Evolutionary conservation across 2,113 vertebrate species (phyloP).

Genomic region (Coturnix japonica): DNA sequence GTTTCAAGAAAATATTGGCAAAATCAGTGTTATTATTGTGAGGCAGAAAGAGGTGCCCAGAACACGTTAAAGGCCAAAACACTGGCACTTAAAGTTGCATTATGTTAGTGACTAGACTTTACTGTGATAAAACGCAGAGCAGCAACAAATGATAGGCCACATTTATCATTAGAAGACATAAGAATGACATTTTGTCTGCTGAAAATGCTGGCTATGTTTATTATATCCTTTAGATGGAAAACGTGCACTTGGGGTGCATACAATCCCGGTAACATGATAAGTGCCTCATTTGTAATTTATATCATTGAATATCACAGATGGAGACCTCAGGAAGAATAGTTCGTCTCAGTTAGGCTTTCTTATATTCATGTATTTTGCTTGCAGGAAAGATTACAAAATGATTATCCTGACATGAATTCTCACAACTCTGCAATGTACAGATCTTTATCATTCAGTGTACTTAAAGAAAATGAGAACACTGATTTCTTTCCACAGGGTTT

Average conservation of each 20-base stretch:
- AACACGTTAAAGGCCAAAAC: not conserved
- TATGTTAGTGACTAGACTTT: not conserved
- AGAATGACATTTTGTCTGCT: not conserved
- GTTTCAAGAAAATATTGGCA: not conserved
- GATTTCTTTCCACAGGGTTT: not conserved
- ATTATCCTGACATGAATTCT: not conserved
- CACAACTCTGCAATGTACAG: not conserved
- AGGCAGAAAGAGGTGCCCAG: not conserved
- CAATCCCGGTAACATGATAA: not conserved
- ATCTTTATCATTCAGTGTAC: not conserved
- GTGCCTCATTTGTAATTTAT: not conserved
- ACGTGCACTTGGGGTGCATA: too few species aligned
- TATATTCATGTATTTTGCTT: not conserved
- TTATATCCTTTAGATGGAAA: not conserved
- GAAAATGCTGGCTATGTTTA: not conserved
- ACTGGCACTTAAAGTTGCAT: not conserved
- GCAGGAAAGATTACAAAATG: not conserved
- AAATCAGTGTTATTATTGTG: not conserved
- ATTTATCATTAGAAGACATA: not conserved
- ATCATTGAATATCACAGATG: not conserved
- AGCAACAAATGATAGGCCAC: not conserved
- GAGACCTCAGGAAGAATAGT: not conserved
- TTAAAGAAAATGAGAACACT: not conserved
- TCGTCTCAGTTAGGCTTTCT: not conserved
- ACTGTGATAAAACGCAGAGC: not conserved